Evolutionary conservation across 2,113 vertebrate species (phyloP).

Genomic region (Entosphenus tridentatus): DNA sequence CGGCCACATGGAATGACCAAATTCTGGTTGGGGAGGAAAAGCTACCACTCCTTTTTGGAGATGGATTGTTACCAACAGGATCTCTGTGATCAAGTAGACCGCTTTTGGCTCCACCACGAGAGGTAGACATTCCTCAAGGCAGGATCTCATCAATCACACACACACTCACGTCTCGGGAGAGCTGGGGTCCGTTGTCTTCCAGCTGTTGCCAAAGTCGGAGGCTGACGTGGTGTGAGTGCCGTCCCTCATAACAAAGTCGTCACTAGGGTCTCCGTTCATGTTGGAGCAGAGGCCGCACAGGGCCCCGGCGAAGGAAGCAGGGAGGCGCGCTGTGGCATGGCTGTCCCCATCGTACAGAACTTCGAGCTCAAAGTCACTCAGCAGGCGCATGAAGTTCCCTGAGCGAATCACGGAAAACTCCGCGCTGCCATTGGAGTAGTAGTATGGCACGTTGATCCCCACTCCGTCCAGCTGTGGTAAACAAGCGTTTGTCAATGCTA

Average conservation of each 20-base stretch:
- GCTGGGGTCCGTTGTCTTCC: not conserved
- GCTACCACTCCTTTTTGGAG: too few species aligned
- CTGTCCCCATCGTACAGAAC: not conserved
- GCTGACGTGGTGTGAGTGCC: constrained; percentile 1
- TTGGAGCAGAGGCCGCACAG: constrained; percentile 4
- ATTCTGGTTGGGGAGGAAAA: too few species aligned
- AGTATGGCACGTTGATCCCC: not conserved
- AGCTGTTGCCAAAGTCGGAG: not conserved
- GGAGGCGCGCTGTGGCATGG: not conserved
- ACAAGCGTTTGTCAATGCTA: too few species aligned
- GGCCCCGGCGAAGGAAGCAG: not conserved
- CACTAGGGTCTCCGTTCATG: not conserved
- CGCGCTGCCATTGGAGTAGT: not conserved
- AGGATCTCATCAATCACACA: too few species aligned
- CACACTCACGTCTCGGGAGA: too few species aligned
- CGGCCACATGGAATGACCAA: too few species aligned
- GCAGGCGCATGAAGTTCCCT: constrained; percentile 1
- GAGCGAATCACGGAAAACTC: not conserved
- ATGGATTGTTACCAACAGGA: too few species aligned
- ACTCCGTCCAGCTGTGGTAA: not conserved
- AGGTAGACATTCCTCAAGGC: too few species aligned
- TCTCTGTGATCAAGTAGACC: too few species aligned
- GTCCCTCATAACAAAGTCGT: not conserved
- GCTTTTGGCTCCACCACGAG: too few species aligned
- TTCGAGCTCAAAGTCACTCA: not conserved